Percentiles rank a stretch among this genome's conserved stretches.
Conservation (phyloP, 1,140 invertebrate species). For the Acromyrmex heyeri region DNA sequence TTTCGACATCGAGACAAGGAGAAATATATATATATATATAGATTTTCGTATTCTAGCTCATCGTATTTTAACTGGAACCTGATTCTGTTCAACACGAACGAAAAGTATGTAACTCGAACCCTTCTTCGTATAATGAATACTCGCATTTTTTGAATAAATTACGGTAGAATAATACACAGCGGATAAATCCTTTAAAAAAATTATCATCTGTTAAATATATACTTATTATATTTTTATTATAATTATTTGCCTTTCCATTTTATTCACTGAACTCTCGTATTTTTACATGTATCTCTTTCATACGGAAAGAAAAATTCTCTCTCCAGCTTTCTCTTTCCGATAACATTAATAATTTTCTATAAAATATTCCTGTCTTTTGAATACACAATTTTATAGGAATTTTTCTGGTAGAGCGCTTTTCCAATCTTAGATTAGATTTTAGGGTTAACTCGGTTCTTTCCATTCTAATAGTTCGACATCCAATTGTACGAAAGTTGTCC, state of each 20-base stretch:
- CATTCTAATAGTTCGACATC: constrained; percentile 56
- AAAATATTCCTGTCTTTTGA: background rate
- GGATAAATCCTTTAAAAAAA: background rate
- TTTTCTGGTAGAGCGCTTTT: background rate
- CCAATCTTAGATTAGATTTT: background rate
- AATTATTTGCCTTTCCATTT: constrained; percentile 1
- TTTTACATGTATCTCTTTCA: background rate
- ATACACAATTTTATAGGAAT: background rate
- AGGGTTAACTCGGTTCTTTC: constrained; percentile 44
- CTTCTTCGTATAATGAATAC: background rate
- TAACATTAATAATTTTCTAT: background rate
- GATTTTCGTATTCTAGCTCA: constrained; percentile 39
- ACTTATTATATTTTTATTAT: constrained; percentile 20
- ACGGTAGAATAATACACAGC: background rate
- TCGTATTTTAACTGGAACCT: constrained; percentile 55
- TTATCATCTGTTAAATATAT: constrained; percentile 1
- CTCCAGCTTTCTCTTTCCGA: background rate
- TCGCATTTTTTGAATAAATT: background rate
- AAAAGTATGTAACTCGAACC: constrained; percentile 31
- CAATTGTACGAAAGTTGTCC: constrained; percentile 31
- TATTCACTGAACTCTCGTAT: background rate
- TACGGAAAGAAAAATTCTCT: background rate
- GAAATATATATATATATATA: constrained; percentile 23
- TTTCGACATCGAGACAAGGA: constrained; percentile 18
- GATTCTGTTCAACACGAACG: constrained; percentile 20